phyloP scores from a whole-genome alignment of 2,888 invertebrate genomes.

The Bombylius discolor region DNA sequence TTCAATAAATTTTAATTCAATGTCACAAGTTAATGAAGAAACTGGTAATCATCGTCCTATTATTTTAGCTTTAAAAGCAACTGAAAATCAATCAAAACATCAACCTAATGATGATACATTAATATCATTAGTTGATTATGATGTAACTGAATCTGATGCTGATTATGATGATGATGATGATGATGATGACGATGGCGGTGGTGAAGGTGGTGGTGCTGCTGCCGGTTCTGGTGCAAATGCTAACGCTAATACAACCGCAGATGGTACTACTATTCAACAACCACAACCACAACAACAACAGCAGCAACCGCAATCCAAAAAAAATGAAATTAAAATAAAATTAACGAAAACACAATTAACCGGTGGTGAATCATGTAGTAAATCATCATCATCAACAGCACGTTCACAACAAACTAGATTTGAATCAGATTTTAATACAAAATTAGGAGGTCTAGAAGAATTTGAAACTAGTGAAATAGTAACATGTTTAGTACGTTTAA shows the following conservation, averaged over 20 bases:
- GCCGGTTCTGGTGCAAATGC: background rate
- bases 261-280: background rate
- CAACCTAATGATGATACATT: background rate
- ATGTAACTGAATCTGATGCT: slow-evolving; percentile 1
- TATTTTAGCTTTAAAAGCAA: slow-evolving; percentile 46
- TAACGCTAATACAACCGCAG: background rate
- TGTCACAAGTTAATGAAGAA: slow-evolving; percentile 75
- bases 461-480: slow-evolving; percentile 29
- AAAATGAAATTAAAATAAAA: background rate
- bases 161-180: background rate
- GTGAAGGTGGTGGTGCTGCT: slow-evolving; percentile 9
- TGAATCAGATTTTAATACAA: slow-evolving; percentile 7
- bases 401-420: background rate
- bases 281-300: background rate
- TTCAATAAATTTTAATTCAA: slow-evolving; percentile 61
- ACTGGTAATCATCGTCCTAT: slow-evolving; percentile 71
- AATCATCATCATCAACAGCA: background rate
- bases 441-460: slow-evolving; percentile 26
- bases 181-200: slow-evolving; percentile 13
- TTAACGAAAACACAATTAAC: background rate
- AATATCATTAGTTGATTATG: background rate
- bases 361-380: background rate
- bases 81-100: slow-evolving; percentile 15
- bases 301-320: background rate
- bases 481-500: slow-evolving; percentile 46